phyloP scores from a whole-genome alignment of 2,113 vertebrate genomes.

The Amphiprion percula region DNA sequence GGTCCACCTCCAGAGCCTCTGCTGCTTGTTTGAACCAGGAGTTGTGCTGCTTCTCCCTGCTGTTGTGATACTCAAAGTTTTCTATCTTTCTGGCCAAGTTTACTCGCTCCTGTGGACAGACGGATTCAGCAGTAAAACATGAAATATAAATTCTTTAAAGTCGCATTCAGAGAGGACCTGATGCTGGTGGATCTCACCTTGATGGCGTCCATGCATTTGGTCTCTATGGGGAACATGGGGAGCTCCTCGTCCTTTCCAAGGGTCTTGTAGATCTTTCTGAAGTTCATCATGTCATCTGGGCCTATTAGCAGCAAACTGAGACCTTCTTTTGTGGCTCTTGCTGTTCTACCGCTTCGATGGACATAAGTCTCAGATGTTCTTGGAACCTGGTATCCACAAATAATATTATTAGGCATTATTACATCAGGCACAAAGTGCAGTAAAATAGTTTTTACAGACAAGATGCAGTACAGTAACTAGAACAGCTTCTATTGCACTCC shows the following conservation, averaged over 20 bases:
- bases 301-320: slow-evolving; percentile 93
- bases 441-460: too few relatives aligned
- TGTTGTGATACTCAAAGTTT: slow-evolving; percentile 93
- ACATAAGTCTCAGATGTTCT: slow-evolving; percentile 95
- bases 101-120: slow-evolving; percentile 88
- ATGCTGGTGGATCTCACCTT: slow-evolving; percentile 82
- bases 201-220: slow-evolving; percentile 89
- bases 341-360: slow-evolving; percentile 95
- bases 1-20: slow-evolving; percentile 92
- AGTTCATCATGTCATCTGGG: slow-evolving; percentile 93
- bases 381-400: slow-evolving; percentile 87
- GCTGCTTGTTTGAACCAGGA: slow-evolving; percentile 95
- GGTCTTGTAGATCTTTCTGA: slow-evolving; percentile 92
- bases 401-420: not conserved
- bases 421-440: not conserved
- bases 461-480: not conserved
- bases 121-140: slow-evolving; percentile 1
- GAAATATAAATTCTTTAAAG: not conserved
- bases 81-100: slow-evolving; percentile 92
- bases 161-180: not conserved
- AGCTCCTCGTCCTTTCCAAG: slow-evolving; percentile 92
- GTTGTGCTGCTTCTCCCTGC: slow-evolving; percentile 92
- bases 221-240: slow-evolving; percentile 91
- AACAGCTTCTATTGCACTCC: too few relatives aligned
- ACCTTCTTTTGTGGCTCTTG: slow-evolving; percentile 91